Percentiles rank a stretch among this genome's conserved stretches.
Evolutionary conservation across 1,140 invertebrate species (phyloP).

Genomic region (Drosophila ercepeae): DNA sequence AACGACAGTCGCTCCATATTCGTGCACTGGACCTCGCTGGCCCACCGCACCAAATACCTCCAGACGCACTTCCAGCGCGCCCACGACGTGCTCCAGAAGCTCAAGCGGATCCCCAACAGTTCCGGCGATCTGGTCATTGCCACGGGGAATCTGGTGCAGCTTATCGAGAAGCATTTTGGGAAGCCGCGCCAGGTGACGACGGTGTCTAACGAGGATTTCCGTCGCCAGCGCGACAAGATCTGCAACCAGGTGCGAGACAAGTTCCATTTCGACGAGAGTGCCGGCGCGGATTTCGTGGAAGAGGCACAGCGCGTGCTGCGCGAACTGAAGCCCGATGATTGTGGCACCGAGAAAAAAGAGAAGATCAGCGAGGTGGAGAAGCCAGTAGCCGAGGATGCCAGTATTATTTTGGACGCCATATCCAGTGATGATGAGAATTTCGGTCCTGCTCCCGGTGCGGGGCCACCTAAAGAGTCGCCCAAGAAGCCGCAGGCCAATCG

Average conservation of each 20-base stretch:
- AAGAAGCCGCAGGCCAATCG: conserved; percentile 47
- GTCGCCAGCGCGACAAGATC: conserved; percentile 63
- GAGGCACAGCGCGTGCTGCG: conserved; percentile 22
- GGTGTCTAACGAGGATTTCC: conserved; percentile 53
- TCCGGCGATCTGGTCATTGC: conserved; percentile 14
- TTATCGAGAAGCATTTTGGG: conserved; percentile 63
- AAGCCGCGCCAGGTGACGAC: conserved; percentile 31
- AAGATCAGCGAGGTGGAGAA: conserved; percentile 24
- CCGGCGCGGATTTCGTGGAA: conserved; percentile 67
- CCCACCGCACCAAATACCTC: conserved; percentile 87
- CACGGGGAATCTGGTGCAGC: conserved; percentile 41
- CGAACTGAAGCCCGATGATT: conserved; percentile 17
- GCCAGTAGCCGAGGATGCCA: conserved; percentile 6
- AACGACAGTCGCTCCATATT: conserved; percentile 90
- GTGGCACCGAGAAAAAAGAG: neutral
- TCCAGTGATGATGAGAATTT: conserved; percentile 73
- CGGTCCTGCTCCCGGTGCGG: neutral
- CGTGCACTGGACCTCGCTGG: conserved; percentile 89
- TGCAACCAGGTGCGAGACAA: conserved; percentile 83
- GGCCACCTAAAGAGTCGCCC: conserved; percentile 33
- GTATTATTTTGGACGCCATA: conserved; percentile 70
- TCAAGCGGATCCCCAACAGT: conserved; percentile 14
- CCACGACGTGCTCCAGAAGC: conserved; percentile 39
- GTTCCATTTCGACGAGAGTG: conserved; percentile 83
- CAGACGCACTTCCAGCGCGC: conserved; percentile 79